Conservation (phyloP, 2,888 invertebrate species). For the Mystacides longicornis region DNA sequence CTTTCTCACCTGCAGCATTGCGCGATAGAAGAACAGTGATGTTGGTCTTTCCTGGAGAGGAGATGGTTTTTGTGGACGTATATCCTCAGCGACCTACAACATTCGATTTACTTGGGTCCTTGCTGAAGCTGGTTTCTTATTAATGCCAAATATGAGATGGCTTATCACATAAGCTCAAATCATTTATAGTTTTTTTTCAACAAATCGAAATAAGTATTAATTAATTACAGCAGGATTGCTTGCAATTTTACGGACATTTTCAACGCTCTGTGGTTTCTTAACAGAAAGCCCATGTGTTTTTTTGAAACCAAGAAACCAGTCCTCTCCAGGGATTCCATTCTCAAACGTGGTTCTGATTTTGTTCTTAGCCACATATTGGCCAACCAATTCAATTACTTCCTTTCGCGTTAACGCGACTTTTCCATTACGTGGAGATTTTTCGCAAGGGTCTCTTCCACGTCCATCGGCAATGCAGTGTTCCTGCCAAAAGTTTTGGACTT, state of each 20-base stretch:
- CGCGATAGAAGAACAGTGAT: background rate
- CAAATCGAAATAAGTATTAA: no score
- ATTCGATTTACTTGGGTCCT: background rate
- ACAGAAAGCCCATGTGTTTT: background rate
- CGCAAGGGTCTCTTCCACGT: background rate
- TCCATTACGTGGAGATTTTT: background rate
- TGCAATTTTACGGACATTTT: background rate
- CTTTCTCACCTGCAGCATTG: background rate
- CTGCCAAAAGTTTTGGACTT: background rate
- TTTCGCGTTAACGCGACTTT: background rate
- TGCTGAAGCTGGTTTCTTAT: background rate
- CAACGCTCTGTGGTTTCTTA: background rate
- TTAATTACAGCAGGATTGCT: background rate
- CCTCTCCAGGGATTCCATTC: background rate
- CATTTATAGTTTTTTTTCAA: no score
- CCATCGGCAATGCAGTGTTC: background rate
- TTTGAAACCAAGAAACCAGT: background rate
- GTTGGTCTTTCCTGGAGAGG: background rate
- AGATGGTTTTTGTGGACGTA: background rate
- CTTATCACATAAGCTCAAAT: background rate
- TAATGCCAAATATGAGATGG: background rate
- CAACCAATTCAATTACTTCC: background rate
- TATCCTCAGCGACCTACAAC: background rate
- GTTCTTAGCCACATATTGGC: background rate
- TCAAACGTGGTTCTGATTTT: background rate